Evolutionary conservation across 2,113 vertebrate species (phyloP).

Genomic region (Pseudonaja textilis): DNA sequence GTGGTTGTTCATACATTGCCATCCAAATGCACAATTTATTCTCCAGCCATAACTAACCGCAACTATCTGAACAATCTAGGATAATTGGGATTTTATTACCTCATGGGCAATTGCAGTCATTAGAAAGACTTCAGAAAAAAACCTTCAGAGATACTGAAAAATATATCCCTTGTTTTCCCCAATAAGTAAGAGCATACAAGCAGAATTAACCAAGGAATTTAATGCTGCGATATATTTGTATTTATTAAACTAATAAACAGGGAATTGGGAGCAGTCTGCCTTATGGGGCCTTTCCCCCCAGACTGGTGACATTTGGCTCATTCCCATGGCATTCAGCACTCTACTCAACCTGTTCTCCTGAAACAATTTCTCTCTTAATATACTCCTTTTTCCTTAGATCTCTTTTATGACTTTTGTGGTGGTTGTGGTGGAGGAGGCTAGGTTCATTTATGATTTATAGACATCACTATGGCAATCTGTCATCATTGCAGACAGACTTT

Average conservation of each 20-base stretch:
- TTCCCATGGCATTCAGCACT: not conserved
- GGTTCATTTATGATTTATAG: not conserved
- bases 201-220: not conserved
- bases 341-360: not conserved
- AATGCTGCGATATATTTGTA: not conserved
- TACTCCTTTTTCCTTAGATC: not conserved
- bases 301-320: not conserved
- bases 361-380: not conserved
- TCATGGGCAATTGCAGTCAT: not conserved
- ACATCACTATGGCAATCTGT: not conserved
- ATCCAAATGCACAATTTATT: not conserved
- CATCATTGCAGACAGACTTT: not conserved
- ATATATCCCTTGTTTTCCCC: not conserved
- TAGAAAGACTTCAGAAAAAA: not conserved
- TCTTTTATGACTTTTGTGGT: not conserved
- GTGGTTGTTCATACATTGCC: not conserved
- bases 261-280: not conserved
- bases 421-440: not conserved
- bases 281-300: not conserved
- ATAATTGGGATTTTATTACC: not conserved
- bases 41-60: not conserved
- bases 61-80: not conserved
- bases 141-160: not conserved
- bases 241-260: not conserved
- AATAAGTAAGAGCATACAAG: not conserved